Evolutionary conservation across 2,113 vertebrate species (phyloP), one percentile per base, ranked within the genome.

Genomic region (Ursus arctos): DNA sequence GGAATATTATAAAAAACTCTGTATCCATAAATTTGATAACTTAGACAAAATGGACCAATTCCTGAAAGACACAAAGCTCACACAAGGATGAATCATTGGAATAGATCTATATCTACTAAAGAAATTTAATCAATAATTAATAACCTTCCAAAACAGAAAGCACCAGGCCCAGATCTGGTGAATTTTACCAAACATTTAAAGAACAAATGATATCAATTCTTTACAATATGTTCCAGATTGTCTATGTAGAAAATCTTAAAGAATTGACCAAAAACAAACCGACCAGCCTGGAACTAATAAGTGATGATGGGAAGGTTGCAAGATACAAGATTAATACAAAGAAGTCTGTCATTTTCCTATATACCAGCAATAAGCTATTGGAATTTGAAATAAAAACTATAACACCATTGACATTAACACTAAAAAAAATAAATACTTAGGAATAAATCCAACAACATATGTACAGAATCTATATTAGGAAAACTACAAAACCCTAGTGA

Each of bases 311-410:
- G 31, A 93, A 95, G 40, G 15, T 85, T 81, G 8, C 76, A 71
- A 49, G 28, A 93, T 83, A 43, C 4, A 72, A 36, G 33, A 84
- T n/a, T 79, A 79, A 92, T 57, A 18, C 22, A 43, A 36, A 77
- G 36, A 88, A 95, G 82, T 61, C 74, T 90, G 2, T 90, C 79
- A 0, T 65, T 63, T 97, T 76, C 36, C 51, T 79, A 11, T 77
- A 55, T 72, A 40, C 36, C 26, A 92, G 31, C 19, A 87, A 76
- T 69, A 11, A 82, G 53, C 61, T 77, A 51, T 51, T 94, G 22
- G 51, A 92, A 96, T 94, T 93, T 93, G 47, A 94, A 94, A 59
- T n/a, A 49, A 84, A 91, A 93, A 95, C 85, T 28, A 28, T 3
- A 13, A 10, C 10, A 24, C 7, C 19, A 55, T 79, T 81, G 22